phyloP scores from a whole-genome alignment of 2,888 invertebrate genomes.

The Scaptomyza tumidula region DNA sequence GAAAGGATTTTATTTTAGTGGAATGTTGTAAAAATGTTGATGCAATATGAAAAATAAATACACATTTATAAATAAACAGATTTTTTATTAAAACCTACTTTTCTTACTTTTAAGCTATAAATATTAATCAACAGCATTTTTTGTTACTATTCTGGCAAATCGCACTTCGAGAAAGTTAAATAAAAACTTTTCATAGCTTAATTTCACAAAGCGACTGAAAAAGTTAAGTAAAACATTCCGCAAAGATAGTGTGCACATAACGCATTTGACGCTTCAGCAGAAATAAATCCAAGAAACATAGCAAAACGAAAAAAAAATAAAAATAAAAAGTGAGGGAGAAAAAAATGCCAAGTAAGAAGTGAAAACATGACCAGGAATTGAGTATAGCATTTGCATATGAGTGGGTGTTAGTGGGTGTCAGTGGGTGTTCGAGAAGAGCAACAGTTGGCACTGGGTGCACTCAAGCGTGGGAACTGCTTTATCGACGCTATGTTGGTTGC shows the following conservation, averaged over 20 bases:
- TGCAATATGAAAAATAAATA: too few species aligned
- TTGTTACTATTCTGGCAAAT: background rate
- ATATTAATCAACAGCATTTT: too few species aligned
- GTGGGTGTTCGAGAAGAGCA: conserved; percentile 20
- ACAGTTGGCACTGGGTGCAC: conserved; percentile 50
- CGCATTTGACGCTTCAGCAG: conserved; percentile 51
- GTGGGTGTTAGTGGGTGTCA: background rate
- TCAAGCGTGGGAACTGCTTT: conserved; percentile 64
- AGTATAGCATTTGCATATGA: conserved; percentile 44
- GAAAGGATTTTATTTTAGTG: background rate
- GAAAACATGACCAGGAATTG: conserved; percentile 33
- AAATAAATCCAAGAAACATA: conserved; percentile 25
- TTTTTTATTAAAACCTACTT: too few species aligned
- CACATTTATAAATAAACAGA: too few species aligned
- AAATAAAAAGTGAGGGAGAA: background rate
- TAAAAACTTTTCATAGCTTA: background rate
- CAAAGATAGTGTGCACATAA: conserved; percentile 30
- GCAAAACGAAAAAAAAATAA: conserved; percentile 1
- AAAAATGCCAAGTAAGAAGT: conserved; percentile 2
- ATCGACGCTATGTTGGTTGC: conserved; percentile 71
- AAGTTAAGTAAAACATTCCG: conserved; percentile 1
- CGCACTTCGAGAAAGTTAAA: background rate
- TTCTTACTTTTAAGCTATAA: too few species aligned
- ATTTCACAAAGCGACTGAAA: background rate
- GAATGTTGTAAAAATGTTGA: too few species aligned